Evolutionary conservation across 2,797 vertebrate genomes (phyloP), one percentile per base, ranked within the genome.

Genomic region (Uromys caudimaculatus): DNA sequence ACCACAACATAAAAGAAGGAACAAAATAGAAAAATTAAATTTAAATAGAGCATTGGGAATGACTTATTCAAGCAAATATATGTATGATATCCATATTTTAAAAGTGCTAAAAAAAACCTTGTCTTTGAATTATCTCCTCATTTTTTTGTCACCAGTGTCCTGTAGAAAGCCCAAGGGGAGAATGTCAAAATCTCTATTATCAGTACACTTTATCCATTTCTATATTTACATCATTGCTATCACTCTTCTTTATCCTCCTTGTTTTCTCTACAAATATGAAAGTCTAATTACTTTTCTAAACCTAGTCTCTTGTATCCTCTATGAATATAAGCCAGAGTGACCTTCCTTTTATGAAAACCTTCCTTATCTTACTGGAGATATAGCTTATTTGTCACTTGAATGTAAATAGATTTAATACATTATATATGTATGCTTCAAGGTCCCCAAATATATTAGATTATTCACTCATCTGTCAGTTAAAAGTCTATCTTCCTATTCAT

Each of bases 51-150:
- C 12, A 32, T 35, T 47, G 9, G 9, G n/a, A 67, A 38, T 91
- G 44, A 41, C 32, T 97, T 97, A 92, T 96, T 96, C 78, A 87
- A 92, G 38, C 7, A 89, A 90, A 81, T 94, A 78, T 56, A 79
- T 90, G 44, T 90, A 60, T 67, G 54, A 44, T 84, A 95, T 88
- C 77, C n/a, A 91, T 60, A 76, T 91, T 94, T 47, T 17, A 75
- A 85, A 90, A 44, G 5, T 14, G 24, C 27, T 76, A 64, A 32
- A 73, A 93, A 93, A 87, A n/a, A n/a, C n/a, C 6, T 1, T 89
- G 14, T 50, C 32, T 83, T 32, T 64, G 78, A 84, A 56, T 88
- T 90, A 82, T 6, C 77, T 82, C 75, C 38, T 10, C 6, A 50
- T 75, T 73, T 32, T 62, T 58, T 60, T 60, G 17, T 60, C 44